Percentiles rank a stretch among this genome's conserved stretches.
phyloP scores from a whole-genome alignment of 2,797 vertebrate species.

The Spatula clypeata region DNA sequence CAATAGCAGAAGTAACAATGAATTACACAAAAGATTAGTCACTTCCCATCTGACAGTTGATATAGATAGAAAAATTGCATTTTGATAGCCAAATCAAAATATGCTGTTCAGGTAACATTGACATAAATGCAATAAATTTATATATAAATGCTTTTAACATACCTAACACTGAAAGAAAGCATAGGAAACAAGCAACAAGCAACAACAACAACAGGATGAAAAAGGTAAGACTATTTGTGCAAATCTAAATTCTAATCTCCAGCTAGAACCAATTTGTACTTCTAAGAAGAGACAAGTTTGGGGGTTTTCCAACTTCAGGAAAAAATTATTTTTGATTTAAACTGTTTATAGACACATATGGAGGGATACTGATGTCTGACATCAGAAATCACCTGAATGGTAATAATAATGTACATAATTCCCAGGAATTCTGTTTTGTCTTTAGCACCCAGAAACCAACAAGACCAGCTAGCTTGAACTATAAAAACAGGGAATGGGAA shows the following conservation, averaged over 20 bases:
- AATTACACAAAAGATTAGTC: background rate
- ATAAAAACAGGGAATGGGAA: background rate
- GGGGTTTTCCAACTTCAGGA: fast-evolving
- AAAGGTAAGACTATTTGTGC: background rate
- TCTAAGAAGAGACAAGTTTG: fast-evolving
- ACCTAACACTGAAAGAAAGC: background rate
- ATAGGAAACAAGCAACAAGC: background rate
- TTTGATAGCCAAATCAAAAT: background rate
- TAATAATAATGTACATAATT: background rate
- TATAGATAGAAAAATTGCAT: background rate
- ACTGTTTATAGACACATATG: background rate
- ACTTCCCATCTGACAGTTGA: background rate
- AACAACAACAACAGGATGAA: background rate
- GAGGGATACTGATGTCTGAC: background rate
- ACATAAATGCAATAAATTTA: background rate
- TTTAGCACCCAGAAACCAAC: background rate
- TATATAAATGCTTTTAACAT: background rate
- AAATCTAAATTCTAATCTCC: background rate
- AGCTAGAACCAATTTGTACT: background rate
- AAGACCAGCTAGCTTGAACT: background rate
- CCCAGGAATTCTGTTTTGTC: background rate
- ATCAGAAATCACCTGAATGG: background rate
- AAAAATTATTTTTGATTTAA: background rate
- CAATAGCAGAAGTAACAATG: background rate
- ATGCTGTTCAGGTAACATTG: background rate